phyloP scores from a whole-genome alignment of 2,888 invertebrate species.

The Hyposoter didymator region DNA sequence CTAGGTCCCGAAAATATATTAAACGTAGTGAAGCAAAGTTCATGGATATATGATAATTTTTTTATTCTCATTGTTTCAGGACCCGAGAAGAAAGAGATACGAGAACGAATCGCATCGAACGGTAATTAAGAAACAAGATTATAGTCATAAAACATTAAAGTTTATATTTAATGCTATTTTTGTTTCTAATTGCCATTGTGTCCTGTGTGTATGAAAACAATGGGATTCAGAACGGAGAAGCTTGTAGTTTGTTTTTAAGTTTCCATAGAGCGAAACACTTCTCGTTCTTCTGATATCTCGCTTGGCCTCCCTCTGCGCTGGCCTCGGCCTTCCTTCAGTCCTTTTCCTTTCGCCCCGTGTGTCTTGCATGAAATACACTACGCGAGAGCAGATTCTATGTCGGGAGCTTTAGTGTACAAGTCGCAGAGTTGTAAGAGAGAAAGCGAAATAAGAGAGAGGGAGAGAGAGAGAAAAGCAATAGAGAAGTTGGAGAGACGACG shows the following conservation, averaged over 20 bases:
- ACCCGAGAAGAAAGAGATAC: constrained; percentile 23
- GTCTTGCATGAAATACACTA: constrained; percentile 45
- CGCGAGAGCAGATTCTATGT: constrained; percentile 42
- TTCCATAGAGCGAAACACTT: background rate
- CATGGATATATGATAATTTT: background rate
- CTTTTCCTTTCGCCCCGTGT: constrained; percentile 17
- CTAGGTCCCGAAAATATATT: background rate
- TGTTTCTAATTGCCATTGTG: background rate
- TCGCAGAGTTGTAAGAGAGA: constrained; percentile 17
- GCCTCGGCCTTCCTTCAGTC: constrained; percentile 17
- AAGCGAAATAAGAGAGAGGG: constrained; percentile 1
- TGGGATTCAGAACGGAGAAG: background rate
- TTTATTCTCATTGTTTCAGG: constrained; percentile 41
- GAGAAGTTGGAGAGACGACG: constrained; percentile 20
- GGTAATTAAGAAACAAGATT: constrained; percentile 33
- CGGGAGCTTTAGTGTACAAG: constrained; percentile 34
- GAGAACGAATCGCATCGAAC: constrained; percentile 37
- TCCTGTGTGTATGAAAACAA: background rate
- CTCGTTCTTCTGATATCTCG: background rate
- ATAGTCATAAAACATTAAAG: background rate
- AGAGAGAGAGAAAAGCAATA: constrained; percentile 14
- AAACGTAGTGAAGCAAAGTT: background rate
- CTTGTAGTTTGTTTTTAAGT: background rate
- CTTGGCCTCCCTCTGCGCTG: background rate
- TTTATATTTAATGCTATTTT: background rate